These are phyloP conservation scores for Idaea straminata DNA, from an alignment of 2,888 invertebrate genomes.

Conservation along the genomic window DNA sequence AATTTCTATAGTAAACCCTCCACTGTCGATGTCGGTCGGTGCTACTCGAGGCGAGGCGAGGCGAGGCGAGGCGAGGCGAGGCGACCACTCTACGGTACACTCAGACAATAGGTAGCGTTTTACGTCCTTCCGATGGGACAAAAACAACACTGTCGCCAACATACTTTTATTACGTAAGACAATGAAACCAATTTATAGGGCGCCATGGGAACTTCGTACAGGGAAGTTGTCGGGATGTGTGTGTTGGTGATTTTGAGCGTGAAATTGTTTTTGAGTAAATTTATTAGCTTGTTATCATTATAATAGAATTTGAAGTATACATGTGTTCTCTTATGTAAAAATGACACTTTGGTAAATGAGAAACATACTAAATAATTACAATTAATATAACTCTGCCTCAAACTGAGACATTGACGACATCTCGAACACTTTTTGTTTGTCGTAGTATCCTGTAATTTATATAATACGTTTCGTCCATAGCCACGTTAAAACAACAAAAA, in stretches of 20 bases:
- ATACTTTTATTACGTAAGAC: constrained; percentile 13
- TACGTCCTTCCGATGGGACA: constrained; percentile 2
- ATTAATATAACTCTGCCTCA: too few relatives aligned
- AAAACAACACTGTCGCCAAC: constrained; percentile 10
- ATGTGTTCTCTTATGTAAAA: too few relatives aligned
- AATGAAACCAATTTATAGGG: constrained; percentile 10
- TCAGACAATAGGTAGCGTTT: constrained; percentile 7
- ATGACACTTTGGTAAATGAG: too few relatives aligned
- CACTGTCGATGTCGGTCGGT: not conserved
- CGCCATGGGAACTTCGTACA: not conserved
- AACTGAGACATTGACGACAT: too few relatives aligned
- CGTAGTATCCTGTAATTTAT: too few relatives aligned
- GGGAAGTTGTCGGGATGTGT: not conserved
- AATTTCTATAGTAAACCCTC: not conserved
- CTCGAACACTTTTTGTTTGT: too few relatives aligned
- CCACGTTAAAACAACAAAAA: too few relatives aligned
- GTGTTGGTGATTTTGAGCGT: not conserved
- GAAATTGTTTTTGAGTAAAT: not conserved
- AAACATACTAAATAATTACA: too few relatives aligned
- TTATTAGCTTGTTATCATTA: not conserved
- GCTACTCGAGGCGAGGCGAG: not conserved
- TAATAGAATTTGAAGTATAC: not conserved
- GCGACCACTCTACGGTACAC: not conserved
- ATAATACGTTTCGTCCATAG: too few relatives aligned
- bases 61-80: not conserved